Base-by-base conservation (phyloP, 2,888 invertebrate species). In the Megamerina dolium region DNA sequence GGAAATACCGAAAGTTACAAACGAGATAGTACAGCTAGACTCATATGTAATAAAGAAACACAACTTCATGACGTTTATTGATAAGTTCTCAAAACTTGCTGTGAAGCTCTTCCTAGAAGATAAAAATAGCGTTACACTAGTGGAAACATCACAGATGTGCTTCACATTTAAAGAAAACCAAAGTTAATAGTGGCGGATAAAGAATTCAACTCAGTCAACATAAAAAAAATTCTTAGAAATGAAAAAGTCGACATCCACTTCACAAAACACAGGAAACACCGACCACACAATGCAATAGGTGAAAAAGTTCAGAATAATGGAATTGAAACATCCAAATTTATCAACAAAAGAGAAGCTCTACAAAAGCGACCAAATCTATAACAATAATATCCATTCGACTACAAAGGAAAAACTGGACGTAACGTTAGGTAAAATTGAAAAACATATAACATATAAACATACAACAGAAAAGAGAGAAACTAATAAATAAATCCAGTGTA, bases 301-400 rank as follows among this genome's bases (percentile, higher is more conserved):
- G n/a, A n/a, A n/a, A n/a, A n/a, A n/a, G n/a, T n/a, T n/a, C n/a
- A n/a, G n/a, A n/a, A n/a, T n/a, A n/a, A n/a, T n/a, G n/a, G n/a
- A n/a, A n/a, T n/a, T n/a, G n/a, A n/a, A n/a, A n/a, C n/a, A n/a
- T n/a, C n/a, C n/a, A n/a, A n/a, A n/a, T n/a, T n/a, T n/a, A n/a
- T n/a, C n/a, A n/a, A n/a, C n/a, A n/a, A n/a, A n/a, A n/a, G n/a
- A n/a, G n/a, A n/a, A n/a, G n/a, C n/a, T n/a, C n/a, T n/a, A n/a
- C n/a, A n/a, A n/a, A n/a, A n/a, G n/a, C n/a, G n/a, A n/a, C n/a
- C n/a, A n/a, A n/a, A n/a, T n/a, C n/a, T n/a, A n/a, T n/a, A 47
- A 47, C 21, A 43, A 43, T 14, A 35, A 39, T 14, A 31, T 48
- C 2, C 50, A 50, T 19, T 46, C 48, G 2, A 37, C n/a, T n/a